Evolutionary conservation across 1,140 invertebrate species (phyloP), one percentile per base, ranked within the genome.

Genomic region (Aphelenchoides avenae): DNA sequence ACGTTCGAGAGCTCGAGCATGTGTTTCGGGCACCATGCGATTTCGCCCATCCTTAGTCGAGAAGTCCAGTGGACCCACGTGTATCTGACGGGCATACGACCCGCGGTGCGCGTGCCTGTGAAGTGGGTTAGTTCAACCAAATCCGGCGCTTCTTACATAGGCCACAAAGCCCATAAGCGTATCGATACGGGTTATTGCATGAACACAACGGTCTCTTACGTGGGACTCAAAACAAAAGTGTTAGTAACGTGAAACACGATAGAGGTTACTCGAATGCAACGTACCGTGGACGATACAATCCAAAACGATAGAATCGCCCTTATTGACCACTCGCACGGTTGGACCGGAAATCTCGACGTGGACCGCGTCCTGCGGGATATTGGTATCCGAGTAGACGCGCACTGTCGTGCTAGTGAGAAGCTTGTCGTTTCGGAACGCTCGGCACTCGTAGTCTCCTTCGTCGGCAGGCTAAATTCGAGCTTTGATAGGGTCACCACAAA

Each of bases 271-370:
- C 37, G 3, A 39, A 39, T 60, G 15, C 31, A 39, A 66, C 71
- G 37, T 31, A 75, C 73, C 73, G 53, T 71, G 57, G 27, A 75
- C 74, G 47, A 65, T 52, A 51, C 73, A 75, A 48, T 77, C 68
- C 11, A 75, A 42, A 20, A 75, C 66, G 39, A 77, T 77, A 13
- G 75, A 76, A 36, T 77, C 74, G 2, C 73, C 73, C 49, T 76
- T 54, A 34, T 66, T 68, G 20, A 75, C 71, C 2, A 75, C 72
- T 7, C 72, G 57, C 20, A 75, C 70, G 22, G 42, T 57, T 34
- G 74, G 74, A 7, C 67, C 54, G 7, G 66, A 67, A 34, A 75
- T 77, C 26, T 72, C 68, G 37, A 75, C 73, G 33, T 68, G 54
- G 30, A 66, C 52, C 7, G 59, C 52, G 40, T 76, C 71, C 9